Percentiles rank a stretch among this genome's conserved stretches.
Evolutionary conservation across 2,888 invertebrate species (phyloP).

Genomic region (Pachliopta kotzebuea): DNA sequence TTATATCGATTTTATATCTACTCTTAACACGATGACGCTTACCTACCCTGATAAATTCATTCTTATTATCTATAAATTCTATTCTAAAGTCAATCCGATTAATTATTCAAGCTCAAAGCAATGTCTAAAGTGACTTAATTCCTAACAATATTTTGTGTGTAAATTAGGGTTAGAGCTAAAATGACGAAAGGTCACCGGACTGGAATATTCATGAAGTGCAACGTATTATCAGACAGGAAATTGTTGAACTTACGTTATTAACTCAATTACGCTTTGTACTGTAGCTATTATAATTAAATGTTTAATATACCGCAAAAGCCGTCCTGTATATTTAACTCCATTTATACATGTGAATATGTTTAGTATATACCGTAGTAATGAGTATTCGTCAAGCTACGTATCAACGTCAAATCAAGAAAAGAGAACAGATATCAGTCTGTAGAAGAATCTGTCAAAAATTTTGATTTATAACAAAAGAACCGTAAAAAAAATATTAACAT

Average conservation of each 20-base stretch:
- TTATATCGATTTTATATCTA: background rate
- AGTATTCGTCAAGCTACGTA: too few relatives aligned
- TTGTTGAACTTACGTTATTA: conserved; percentile 55
- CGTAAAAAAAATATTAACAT: too few relatives aligned
- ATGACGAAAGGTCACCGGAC: conserved; percentile 38
- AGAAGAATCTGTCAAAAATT: too few relatives aligned
- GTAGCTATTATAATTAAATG: background rate
- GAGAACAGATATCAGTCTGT: too few relatives aligned
- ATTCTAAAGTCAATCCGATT: background rate
- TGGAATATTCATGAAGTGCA: conserved; percentile 44
- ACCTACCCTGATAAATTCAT: background rate
- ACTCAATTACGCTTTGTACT: conserved; percentile 45
- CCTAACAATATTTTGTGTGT: conserved; percentile 45
- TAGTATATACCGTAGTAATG: background rate
- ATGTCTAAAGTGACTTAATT: conserved; percentile 21
- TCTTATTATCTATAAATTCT: background rate
- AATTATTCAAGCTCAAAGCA: background rate
- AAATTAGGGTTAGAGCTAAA: conserved; percentile 47
- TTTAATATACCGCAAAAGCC: background rate
- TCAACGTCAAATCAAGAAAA: too few relatives aligned
- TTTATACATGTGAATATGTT: background rate
- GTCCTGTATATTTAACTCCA: background rate
- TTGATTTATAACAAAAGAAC: too few relatives aligned
- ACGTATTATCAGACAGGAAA: conserved; percentile 51
- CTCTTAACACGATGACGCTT: background rate